Evolutionary conservation across 2,113 vertebrate species (phyloP).

Genomic region (Heterocephalus glaber): DNA sequence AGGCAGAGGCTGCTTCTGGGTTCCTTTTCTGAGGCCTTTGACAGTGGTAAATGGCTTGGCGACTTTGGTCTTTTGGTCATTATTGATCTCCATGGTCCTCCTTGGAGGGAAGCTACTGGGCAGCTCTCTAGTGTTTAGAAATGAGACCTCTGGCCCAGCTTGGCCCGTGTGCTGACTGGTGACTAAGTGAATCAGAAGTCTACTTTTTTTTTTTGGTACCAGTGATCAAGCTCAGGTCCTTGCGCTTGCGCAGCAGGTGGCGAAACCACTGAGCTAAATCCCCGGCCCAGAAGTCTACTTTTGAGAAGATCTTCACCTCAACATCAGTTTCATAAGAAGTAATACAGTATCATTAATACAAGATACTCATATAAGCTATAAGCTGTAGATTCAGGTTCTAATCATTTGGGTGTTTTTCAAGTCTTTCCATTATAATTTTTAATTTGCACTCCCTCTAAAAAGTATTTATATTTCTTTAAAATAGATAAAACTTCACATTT

Average conservation of each 20-base stretch:
- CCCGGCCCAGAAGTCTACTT: not conserved
- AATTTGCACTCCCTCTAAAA: not conserved
- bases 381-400: not conserved
- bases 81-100: not conserved
- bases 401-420: not conserved
- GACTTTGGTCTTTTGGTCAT: not conserved
- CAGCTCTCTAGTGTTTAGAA: not conserved
- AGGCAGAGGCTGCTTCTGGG: not conserved
- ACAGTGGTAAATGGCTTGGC: not conserved
- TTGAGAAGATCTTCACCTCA: not conserved
- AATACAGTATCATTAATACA: not conserved
- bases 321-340: not conserved
- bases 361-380: not conserved
- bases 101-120: not conserved
- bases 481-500: not conserved
- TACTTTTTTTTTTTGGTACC: not conserved
- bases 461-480: constrained; percentile 40
- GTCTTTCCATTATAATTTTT: not conserved
- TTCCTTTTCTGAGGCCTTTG: not conserved
- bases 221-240: not conserved
- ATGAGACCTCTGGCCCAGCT: not conserved
- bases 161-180: not conserved
- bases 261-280: no score
- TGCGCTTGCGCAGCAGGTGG: no score
- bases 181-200: not conserved